Evolutionary conservation across 2,888 invertebrate genomes (phyloP), one percentile per base, ranked within the genome.

Genomic region (Agrotis segetum): DNA sequence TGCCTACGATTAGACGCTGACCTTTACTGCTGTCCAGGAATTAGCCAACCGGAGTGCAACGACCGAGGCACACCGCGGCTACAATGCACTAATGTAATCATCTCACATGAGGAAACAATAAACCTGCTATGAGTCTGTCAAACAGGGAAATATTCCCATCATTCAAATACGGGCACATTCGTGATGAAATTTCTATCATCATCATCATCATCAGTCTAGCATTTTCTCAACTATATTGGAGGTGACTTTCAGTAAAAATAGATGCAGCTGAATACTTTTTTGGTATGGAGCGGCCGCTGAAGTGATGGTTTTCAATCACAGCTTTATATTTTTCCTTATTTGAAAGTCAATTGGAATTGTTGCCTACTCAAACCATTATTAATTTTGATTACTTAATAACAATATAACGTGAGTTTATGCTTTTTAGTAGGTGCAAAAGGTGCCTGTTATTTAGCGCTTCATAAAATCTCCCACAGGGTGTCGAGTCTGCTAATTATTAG

Each of bases 21-120:
- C 85, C 86, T 85, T 85, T 85, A 77, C 59, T 47, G 49, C 55
- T 82, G 88, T 88, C 88, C 90, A 89, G 88, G 83, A 86, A 86
- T 91, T 90, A 85, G 85, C 85, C 82, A 89, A 90, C 80, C 77
- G 56, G 16, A 70, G n/a, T 49, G 62, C 49, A 72, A 68, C 56
- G 74, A 74, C 63, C 47, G 65, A 64, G 71, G 77, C 67, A 62
- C 21, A 71, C 63, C 69, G 69, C 79, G 62, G 67, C 74, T 82
- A 52, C 63, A 69, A 61, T 70, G 74, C 62, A 74, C 67, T 77
- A 81, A 79, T 83, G 82, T 69, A 77, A 79, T 76, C 71, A 82
- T 85, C 68, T 70, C 65, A 62, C 53, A 82, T 70, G 66, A 62
- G 61, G 71, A 81, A 77, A 83, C 74, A 71, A 78, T 66, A 63